A percentile compares a stretch with the other conserved stretches of the same genome.
Evolutionary conservation across 1,140 invertebrate genomes (phyloP).

Genomic region (Tenebrio molitor): DNA sequence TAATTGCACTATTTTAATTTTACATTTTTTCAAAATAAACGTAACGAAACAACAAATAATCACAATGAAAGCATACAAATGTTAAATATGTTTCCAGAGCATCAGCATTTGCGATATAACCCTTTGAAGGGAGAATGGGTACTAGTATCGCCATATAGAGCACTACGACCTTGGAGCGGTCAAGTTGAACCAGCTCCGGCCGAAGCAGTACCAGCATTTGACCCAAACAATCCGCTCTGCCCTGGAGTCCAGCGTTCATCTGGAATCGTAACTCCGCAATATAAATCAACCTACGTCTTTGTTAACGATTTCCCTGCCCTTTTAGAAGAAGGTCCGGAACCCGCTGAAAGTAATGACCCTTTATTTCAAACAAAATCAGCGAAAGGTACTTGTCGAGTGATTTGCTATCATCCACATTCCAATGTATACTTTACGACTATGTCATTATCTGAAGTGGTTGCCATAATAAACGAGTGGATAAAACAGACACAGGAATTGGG

Average conservation of each 20-base stretch:
- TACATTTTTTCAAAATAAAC: background rate
- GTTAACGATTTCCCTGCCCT: conserved; percentile 97
- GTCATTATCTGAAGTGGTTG: conserved; percentile 81
- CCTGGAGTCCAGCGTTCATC: conserved; percentile 87
- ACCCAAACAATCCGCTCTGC: conserved; percentile 83
- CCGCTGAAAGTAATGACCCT: conserved; percentile 78
- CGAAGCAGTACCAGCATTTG: conserved; percentile 65
- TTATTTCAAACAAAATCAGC: conserved; percentile 86
- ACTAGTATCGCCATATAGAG: conserved; percentile 95
- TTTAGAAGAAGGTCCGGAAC: conserved; percentile 82
- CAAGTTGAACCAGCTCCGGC: conserved; percentile 79
- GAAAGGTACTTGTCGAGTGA: conserved; percentile 84
- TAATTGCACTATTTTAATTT: no score
- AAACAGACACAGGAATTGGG: conserved; percentile 85
- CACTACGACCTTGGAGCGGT: conserved; percentile 94
- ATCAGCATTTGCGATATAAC: conserved; percentile 94
- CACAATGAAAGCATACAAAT: conserved; percentile 3
- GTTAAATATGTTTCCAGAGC: conserved; percentile 75
- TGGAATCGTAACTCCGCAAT: conserved; percentile 89
- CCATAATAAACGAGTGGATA: conserved; percentile 86
- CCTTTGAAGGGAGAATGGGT: conserved; percentile 96
- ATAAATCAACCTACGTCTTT: conserved; percentile 92
- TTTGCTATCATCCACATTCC: conserved; percentile 98
- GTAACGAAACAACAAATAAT: no score
- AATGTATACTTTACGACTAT: conserved; percentile 92